phyloP scores from a whole-genome alignment of 2,797 vertebrate species.

The Sciurus carolinensis region DNA sequence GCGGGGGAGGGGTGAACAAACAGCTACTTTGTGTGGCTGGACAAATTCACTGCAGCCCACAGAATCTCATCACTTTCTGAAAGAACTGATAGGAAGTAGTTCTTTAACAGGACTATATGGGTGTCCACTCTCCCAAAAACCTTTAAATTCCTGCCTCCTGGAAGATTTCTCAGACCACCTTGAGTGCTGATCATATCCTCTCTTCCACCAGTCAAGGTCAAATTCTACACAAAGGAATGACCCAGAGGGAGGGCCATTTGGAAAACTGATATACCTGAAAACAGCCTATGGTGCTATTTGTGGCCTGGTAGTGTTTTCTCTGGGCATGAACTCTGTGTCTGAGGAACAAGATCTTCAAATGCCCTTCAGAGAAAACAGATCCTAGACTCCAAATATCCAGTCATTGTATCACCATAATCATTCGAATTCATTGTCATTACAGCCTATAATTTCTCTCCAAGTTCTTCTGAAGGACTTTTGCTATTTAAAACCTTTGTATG shows the following conservation, averaged over 20 bases:
- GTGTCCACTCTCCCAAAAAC: not conserved
- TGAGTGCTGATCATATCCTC: not conserved
- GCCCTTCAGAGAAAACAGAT: not conserved
- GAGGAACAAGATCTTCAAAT: not conserved
- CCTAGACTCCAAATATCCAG: not conserved
- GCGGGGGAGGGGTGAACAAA: accelerated
- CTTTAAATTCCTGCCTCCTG: slow-evolving; percentile 9
- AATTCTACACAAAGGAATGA: not conserved
- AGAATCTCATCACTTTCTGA: not conserved
- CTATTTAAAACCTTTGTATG: slow-evolving; percentile 47
- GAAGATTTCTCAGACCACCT: not conserved
- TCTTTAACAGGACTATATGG: not conserved
- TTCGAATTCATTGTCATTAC: not conserved
- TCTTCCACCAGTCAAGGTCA: not conserved
- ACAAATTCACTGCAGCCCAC: not conserved
- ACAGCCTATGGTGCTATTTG: not conserved
- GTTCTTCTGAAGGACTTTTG: slow-evolving; percentile 8
- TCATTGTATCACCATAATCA: not conserved
- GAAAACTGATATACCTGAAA: not conserved
- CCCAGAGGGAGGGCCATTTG: not conserved
- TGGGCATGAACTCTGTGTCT: not conserved
- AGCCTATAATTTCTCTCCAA: not conserved
- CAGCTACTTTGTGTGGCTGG: not conserved
- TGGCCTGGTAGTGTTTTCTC: not conserved
- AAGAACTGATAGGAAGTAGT: not conserved